phyloP scores from a whole-genome alignment of 1,140 invertebrate genomes.

The Octopus sinensis region DNA sequence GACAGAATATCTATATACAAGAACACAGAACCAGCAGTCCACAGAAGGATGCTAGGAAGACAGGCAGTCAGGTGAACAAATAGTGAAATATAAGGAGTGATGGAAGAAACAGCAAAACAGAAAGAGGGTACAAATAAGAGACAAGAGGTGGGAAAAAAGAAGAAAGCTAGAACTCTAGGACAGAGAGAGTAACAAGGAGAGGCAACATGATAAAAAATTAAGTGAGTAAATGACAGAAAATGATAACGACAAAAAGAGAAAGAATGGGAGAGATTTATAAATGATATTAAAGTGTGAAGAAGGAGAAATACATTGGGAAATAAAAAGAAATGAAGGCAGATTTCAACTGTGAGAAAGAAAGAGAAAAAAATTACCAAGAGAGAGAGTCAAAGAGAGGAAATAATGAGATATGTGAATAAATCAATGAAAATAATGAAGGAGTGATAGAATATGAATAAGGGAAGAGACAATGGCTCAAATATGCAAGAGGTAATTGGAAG shows the following conservation, averaged over 20 bases:
- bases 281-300: not conserved
- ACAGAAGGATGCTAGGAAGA: too few species aligned
- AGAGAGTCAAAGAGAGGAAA: not conserved
- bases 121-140: not conserved
- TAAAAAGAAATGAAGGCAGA: slow-evolving; percentile 4
- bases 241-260: not conserved
- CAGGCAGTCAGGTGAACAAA: not conserved
- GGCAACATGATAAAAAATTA: not conserved
- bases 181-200: not conserved
- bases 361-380: not conserved
- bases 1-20: too few species aligned
- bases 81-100: not conserved
- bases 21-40: too few species aligned
- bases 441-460: not conserved
- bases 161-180: not conserved
- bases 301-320: not conserved
- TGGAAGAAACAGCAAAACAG: not conserved
- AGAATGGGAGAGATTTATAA: not conserved
- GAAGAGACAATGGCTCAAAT: not conserved
- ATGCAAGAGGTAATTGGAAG: too few species aligned
- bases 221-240: not conserved
- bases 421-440: not conserved
- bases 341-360: not conserved
- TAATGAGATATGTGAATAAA: not conserved
- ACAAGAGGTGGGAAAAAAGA: not conserved